These are phyloP conservation scores for Sebastes schlegelii DNA, from an alignment of 2,113 vertebrate species.

Conservation along the genomic window DNA sequence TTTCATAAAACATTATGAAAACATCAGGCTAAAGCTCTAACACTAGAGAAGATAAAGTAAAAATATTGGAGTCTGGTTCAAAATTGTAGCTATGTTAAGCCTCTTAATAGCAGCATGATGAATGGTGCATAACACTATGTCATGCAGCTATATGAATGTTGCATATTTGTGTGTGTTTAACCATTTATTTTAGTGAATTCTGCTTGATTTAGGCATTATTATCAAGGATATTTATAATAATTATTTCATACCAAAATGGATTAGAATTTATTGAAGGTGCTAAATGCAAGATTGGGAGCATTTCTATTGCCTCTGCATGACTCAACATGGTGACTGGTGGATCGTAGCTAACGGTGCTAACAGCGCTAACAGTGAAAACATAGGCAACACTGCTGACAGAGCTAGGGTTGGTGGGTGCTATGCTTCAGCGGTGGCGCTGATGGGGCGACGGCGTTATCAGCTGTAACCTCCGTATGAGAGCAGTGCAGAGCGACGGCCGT, in stretches of 20 bases:
- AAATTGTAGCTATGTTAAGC: not conserved
- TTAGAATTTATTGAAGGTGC: too few relatives aligned
- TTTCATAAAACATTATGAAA: not conserved
- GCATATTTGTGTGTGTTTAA: not conserved
- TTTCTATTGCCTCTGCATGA: too few relatives aligned
- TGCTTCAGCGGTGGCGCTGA: too few relatives aligned
- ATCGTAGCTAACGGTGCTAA: too few relatives aligned
- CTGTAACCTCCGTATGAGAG: too few relatives aligned
- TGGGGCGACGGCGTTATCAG: too few relatives aligned
- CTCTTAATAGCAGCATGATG: not conserved
- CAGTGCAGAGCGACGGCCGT: too few relatives aligned
- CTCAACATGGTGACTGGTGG: too few relatives aligned
- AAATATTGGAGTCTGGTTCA: not conserved
- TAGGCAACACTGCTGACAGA: too few relatives aligned
- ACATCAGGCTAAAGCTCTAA: not conserved
- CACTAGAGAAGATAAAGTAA: not conserved
- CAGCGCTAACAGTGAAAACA: too few relatives aligned
- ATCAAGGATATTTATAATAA: not conserved
- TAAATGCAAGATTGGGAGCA: too few relatives aligned
- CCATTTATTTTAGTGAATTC: not conserved
- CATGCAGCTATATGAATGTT: not conserved
- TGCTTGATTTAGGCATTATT: not conserved
- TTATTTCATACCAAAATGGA: not conserved
- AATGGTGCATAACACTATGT: not conserved
- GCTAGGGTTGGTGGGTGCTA: too few relatives aligned